A percentile compares a stretch with the other conserved stretches of the same genome.
Evolutionary conservation across 1,140 invertebrate genomes (phyloP).

Genomic region (Sitodiplosis mosellana): DNA sequence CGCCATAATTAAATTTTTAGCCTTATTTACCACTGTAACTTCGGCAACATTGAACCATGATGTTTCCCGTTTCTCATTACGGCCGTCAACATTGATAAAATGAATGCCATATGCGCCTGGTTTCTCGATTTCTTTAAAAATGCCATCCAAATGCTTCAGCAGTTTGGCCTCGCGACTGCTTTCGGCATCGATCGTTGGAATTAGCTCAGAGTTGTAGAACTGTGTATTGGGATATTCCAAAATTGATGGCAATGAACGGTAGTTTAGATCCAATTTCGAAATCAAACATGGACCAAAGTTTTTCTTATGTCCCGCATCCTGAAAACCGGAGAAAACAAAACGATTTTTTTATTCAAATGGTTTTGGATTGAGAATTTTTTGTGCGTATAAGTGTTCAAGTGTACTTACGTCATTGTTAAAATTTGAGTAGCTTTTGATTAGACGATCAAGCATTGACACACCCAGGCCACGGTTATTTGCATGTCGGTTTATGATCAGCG

Average conservation of each 20-base stretch:
- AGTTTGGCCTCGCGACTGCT: constrained; percentile 9
- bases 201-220: constrained; percentile 48
- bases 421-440: constrained; percentile 36
- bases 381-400: no score
- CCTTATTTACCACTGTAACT: constrained; percentile 51
- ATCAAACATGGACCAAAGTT: constrained; percentile 48
- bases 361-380: no score
- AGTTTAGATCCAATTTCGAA: constrained; percentile 55
- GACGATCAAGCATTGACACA: constrained; percentile 48
- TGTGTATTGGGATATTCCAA: constrained; percentile 52
- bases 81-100: constrained; percentile 66
- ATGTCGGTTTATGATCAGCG: constrained; percentile 50
- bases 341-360: no score
- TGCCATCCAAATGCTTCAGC: no score
- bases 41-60: constrained; percentile 84
- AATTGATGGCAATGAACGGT: constrained; percentile 64
- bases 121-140: no score
- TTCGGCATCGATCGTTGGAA: constrained; percentile 17
- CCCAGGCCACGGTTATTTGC: constrained; percentile 43
- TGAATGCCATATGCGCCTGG: constrained; percentile 40
- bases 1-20: no score
- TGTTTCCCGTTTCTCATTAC: constrained; percentile 51
- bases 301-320: constrained; percentile 18
- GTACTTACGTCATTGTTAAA: no score
- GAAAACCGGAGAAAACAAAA: constrained; percentile 1